phyloP scores from a whole-genome alignment of 2,113 vertebrate species.

The Uria lomvia region DNA sequence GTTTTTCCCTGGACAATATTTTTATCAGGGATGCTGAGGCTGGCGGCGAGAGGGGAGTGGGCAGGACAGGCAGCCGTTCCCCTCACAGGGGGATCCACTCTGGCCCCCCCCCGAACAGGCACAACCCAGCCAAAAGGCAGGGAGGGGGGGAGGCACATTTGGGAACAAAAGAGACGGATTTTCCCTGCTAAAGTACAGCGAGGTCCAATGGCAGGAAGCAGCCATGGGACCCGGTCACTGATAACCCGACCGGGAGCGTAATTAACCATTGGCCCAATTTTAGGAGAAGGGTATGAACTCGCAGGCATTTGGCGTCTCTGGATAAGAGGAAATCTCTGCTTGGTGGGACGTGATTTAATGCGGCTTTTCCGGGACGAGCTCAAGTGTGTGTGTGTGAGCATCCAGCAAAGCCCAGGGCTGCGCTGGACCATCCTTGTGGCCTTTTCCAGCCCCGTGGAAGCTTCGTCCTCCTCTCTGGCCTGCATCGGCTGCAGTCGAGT shows the following conservation, averaged over 20 bases:
- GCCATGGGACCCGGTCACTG: not conserved
- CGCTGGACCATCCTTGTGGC: rapidly evolving
- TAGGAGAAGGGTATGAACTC: not conserved
- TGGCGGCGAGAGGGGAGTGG: rapidly evolving
- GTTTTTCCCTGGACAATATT: not conserved
- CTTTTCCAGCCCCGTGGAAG: not conserved
- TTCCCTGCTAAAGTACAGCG: not conserved
- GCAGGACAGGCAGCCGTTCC: not conserved
- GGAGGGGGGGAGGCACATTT: rapidly evolving
- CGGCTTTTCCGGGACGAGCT: not conserved
- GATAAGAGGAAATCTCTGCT: not conserved
- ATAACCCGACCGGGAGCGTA: not conserved
- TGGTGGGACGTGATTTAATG: not conserved
- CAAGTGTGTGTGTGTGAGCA: not conserved
- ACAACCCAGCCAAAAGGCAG: not conserved
- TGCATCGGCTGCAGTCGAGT: not conserved
- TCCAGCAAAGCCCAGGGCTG: not conserved
- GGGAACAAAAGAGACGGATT: not conserved
- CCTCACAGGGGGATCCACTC: not conserved
- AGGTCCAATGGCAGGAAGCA: not conserved
- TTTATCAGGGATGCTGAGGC: not conserved
- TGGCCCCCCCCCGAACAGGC: not conserved
- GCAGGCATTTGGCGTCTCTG: not conserved
- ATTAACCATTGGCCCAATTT: not conserved
- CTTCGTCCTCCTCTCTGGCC: not conserved